phyloP scores from a whole-genome alignment of 2,888 invertebrate species.

The Diarsia mendica region DNA sequence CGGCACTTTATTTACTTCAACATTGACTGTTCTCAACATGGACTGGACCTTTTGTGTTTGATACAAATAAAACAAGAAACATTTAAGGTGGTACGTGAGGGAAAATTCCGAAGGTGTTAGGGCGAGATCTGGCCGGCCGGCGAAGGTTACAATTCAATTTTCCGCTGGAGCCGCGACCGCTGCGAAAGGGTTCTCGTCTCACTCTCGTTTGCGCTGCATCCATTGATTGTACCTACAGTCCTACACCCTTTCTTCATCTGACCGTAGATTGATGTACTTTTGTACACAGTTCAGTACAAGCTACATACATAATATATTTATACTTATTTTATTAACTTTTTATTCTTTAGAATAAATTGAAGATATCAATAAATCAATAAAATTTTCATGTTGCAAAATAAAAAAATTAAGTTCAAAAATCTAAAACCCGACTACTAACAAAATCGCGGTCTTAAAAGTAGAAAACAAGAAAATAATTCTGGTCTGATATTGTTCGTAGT shows the following conservation, averaged over 20 bases:
- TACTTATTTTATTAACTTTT: neutral
- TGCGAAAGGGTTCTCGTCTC: conserved; percentile 59
- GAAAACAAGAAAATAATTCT: too few relatives aligned
- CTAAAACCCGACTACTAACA: too few relatives aligned
- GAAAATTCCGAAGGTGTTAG: conserved; percentile 71
- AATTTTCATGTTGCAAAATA: too few relatives aligned
- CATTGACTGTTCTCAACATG: conserved; percentile 42
- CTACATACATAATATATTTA: too few relatives aligned
- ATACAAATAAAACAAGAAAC: conserved; percentile 72
- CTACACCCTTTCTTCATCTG: conserved; percentile 30
- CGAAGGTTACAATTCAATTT: conserved; percentile 83
- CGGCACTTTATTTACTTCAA: conserved; percentile 46
- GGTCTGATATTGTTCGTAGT: too few relatives aligned
- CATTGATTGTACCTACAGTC: conserved; percentile 31
- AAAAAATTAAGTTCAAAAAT: too few relatives aligned
- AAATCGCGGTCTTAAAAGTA: too few relatives aligned
- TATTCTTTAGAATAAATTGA: neutral
- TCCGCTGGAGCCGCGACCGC: conserved; percentile 71
- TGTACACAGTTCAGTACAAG: too few relatives aligned
- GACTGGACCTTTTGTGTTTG: conserved; percentile 68
- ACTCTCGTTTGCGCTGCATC: conserved; percentile 51
- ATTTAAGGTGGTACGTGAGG: conserved; percentile 70
- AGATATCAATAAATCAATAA: too few relatives aligned
- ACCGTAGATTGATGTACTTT: neutral
- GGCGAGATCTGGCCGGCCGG: conserved; percentile 72